phyloP scores from a whole-genome alignment of 1,140 invertebrate species.

The Dendroctonus ponderosae region DNA sequence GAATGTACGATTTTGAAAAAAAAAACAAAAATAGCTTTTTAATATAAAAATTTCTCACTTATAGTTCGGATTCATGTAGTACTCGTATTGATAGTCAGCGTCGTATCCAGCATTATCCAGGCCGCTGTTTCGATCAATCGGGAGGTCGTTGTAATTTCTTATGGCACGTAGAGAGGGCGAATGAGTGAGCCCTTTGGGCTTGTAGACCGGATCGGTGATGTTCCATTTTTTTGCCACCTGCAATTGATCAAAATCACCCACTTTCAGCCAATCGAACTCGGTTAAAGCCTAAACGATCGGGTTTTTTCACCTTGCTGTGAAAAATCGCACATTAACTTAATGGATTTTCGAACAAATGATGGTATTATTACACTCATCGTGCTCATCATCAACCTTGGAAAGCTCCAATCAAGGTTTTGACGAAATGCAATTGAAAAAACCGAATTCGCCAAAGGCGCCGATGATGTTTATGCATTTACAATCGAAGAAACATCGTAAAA shows the following conservation, averaged over 20 bases:
- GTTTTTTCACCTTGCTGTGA: not conserved
- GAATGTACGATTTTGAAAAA: not conserved
- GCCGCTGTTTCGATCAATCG: conserved; percentile 35
- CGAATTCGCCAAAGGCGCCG: too few relatives aligned
- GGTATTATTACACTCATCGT: too few relatives aligned
- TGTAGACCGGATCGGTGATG: conserved; percentile 34
- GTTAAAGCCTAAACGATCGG: not conserved
- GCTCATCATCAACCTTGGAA: too few relatives aligned
- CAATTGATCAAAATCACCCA: conserved; percentile 1
- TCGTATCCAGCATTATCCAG: conserved; percentile 43
- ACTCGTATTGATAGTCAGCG: conserved; percentile 35
- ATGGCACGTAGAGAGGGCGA: conserved; percentile 45
- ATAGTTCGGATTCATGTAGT: conserved; percentile 26
- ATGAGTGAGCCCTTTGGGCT: conserved; percentile 38
- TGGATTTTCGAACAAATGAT: not conserved
- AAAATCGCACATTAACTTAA: not conserved
- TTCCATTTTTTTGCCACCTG: conserved; percentile 34
- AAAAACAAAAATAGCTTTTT: not conserved
- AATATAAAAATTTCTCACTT: not conserved
- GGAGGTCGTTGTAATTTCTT: conserved; percentile 45
- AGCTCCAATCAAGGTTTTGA: too few relatives aligned
- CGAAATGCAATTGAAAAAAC: too few relatives aligned
- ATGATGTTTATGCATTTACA: too few relatives aligned
- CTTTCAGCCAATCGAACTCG: not conserved
- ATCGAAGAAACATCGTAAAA: too few relatives aligned